Evolutionary conservation across 2,113 vertebrate species (phyloP).

Genomic region (Zosterops hypoxanthus): DNA sequence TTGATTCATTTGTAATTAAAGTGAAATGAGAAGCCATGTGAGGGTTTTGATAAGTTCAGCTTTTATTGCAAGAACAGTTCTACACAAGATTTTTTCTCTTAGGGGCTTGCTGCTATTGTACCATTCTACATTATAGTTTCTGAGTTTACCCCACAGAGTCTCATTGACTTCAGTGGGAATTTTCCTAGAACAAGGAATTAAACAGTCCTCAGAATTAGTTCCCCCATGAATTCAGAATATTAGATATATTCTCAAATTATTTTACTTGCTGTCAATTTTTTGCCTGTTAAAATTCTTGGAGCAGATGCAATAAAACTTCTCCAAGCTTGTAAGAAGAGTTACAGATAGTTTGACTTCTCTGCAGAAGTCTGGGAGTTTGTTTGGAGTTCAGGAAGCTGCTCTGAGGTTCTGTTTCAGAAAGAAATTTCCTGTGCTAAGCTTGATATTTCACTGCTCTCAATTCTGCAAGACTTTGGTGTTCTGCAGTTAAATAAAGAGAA

Average conservation of each 20-base stretch:
- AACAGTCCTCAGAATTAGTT: not conserved
- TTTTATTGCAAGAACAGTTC: not conserved
- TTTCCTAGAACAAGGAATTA: conserved; percentile 5
- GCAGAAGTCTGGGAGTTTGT: not conserved
- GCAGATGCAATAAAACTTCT: not conserved
- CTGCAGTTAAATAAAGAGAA: not conserved
- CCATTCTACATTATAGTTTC: not conserved
- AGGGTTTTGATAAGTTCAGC: not conserved
- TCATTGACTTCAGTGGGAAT: not conserved
- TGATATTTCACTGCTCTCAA: not conserved
- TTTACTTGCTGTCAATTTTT: not conserved
- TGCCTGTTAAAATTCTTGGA: not conserved
- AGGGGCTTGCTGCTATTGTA: not conserved
- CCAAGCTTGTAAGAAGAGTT: not conserved
- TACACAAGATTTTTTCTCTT: not conserved
- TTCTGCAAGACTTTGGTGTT: not conserved
- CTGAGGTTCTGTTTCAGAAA: not conserved
- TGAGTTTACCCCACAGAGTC: not conserved
- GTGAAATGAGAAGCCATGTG: not conserved
- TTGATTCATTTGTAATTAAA: not conserved
- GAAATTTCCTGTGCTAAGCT: not conserved
- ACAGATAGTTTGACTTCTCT: not conserved
- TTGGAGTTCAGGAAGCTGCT: not conserved
- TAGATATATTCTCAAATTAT: not conserved
- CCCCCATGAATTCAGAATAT: not conserved